These are phyloP conservation scores for Petaurus breviceps DNA, from an alignment of 2,113 vertebrate species.

Conservation along the genomic window DNA sequence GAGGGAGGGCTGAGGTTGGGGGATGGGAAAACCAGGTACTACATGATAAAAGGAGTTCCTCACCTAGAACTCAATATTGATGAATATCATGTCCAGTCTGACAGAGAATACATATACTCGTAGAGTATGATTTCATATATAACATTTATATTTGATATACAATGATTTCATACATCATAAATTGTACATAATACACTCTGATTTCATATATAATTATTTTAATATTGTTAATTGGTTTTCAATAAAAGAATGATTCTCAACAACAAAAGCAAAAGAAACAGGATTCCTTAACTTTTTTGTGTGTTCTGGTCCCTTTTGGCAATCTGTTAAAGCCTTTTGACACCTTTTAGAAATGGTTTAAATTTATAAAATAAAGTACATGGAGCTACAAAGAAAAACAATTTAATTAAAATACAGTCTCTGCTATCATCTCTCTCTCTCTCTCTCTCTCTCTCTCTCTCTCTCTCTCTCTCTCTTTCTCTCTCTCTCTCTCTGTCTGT, in stretches of 20 bases:
- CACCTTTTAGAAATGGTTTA: neutral
- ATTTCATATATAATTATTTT: neutral
- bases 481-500: no score
- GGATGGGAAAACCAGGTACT: no score
- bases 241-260: neutral
- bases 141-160: neutral
- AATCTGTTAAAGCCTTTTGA: neutral
- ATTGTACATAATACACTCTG: neutral
- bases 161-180: neutral
- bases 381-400: neutral
- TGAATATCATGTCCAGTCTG: neutral
- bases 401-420: neutral
- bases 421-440: no score
- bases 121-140: neutral
- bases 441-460: no score
- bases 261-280: neutral
- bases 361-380: neutral
- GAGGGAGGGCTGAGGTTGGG: no score
- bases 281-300: neutral
- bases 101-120: neutral
- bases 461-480: neutral
- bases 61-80: neutral
- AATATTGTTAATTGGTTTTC: neutral
- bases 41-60: neutral
- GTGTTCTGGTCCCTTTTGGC: neutral